Evolutionary conservation across 2,113 vertebrate genomes (phyloP), one percentile per base, ranked within the genome.

Genomic region (Oryzias javanicus): DNA sequence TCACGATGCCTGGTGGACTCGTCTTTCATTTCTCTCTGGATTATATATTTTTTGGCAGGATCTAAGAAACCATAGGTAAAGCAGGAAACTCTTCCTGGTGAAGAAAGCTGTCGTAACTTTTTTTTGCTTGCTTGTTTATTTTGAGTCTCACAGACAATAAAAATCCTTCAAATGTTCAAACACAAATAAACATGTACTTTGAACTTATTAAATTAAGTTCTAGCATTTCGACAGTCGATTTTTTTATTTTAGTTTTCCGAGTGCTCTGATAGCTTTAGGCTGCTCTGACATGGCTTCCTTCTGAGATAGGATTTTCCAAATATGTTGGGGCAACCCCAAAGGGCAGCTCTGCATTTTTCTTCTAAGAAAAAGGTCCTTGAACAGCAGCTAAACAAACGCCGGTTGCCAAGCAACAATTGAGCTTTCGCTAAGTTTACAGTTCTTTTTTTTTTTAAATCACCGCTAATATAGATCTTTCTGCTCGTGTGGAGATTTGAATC

Each of bases 21-120:
- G 64, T 72, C 73, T 79, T 76, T 84, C 80, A 84, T 87, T 80
- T 85, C 79, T 72, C 79, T 56, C 57, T 44, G 74, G 80, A 82
- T 84, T 75, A 54, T 47, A 35, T 67, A 64, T 80, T 83, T 84
- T 79, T 72, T 74, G 67, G 75, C 55, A 72, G 68, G 80, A 67
- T 67, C 76, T 70, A 58, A 66, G 64, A 70, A 41, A 64, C 57
- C 60, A 73, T 54, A 65, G 67, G 67, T 59, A 64, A 60, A 65
- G 55, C 42, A 20, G 60, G 72, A 66, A 71, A 69, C 62, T 67
- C 70, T 49, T 45, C n/a, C 51, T 46, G 56, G 55, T 61, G 66
- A 64, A 67, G 60, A 62, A 78, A 72, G 42, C 55, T 50, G 29
- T 61, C 10, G 50, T 72, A 51, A 55, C 29, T 40, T 55, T 17